Conservation (phyloP, 2,888 invertebrate species). For the Cyclophora albipunctata region DNA sequence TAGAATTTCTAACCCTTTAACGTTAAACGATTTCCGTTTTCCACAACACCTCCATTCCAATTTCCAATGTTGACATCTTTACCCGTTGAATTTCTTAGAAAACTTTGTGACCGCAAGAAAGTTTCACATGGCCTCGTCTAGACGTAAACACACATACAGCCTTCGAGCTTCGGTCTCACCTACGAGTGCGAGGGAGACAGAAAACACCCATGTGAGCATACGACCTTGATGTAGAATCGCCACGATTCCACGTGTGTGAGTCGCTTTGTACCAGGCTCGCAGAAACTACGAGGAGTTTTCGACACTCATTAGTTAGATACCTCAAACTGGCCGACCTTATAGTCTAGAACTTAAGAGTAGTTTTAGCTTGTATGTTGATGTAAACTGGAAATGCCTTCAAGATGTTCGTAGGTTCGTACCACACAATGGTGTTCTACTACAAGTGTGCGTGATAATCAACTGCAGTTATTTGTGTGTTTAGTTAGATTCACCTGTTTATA, state of each 20-base stretch:
- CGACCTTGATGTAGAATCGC: conserved; percentile 63
- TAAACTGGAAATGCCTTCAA: too few relatives aligned
- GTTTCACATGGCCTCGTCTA: conserved; percentile 46
- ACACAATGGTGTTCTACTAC: too few relatives aligned
- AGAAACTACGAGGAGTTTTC: conserved; percentile 35
- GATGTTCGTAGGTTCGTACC: conserved; percentile 5
- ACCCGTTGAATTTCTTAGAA: conserved; percentile 34
- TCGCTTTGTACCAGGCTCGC: conserved; percentile 54
- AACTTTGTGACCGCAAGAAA: conserved; percentile 51
- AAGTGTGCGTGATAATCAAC: too few relatives aligned
- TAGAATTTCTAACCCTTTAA: too few relatives aligned
- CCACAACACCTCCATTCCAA: conserved; percentile 7
- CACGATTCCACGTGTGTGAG: conserved; percentile 54
- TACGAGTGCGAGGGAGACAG: conserved; percentile 37
- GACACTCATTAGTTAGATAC: too few relatives aligned
- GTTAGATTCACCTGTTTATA: too few relatives aligned
- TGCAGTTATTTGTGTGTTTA: too few relatives aligned
- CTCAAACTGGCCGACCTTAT: too few relatives aligned
- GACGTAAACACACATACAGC: conserved; percentile 34
- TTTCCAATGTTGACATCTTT: conserved; percentile 19
- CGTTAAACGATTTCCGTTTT: not conserved
- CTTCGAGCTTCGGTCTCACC: conserved; percentile 32
- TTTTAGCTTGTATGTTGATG: too few relatives aligned
- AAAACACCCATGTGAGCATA: conserved; percentile 43
- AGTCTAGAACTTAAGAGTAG: too few relatives aligned